Evolutionary conservation across 1,140 invertebrate genomes (phyloP), one percentile per base, ranked within the genome.

Genomic region (Drosophila sp.): DNA sequence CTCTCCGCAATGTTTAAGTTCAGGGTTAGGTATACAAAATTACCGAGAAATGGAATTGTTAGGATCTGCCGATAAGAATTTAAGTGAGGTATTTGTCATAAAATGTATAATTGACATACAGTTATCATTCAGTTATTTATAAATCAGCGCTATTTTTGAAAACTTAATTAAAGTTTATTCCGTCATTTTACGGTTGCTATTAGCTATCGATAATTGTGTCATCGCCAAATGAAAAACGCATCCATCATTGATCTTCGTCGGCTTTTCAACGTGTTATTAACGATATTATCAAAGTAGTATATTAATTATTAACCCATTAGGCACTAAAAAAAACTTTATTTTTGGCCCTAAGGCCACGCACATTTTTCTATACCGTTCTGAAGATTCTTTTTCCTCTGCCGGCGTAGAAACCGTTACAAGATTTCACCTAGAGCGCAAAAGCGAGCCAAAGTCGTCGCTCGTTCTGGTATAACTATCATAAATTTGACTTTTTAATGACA

Each of bases 401-500:
- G 8, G 18, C 50, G 13, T 36, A 63, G 67, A 18, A 71, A 57
- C 80, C 81, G 80, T 84, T 84, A 84, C n/a, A 64, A 58, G 70
- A 84, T 80, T 84, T 82, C 72, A 79, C 75, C 78, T 64, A 21
- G 63, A 72, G 58, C 69, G 53, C 36, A 84, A 29, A 59, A 75
- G 70, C 64, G 70, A 72, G 69, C 69, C 69, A 72, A 66, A 72
- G 53, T 48, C 36, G 69, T 56, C 27, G 27, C 21, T 53, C 34
- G 27, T 56, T 62, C 58, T 48, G 51, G 41, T 32, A 38, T 54
- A 74, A 81, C 70, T 43, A 78, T 65, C 72, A 82, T 87, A 89
- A 89, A 87, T 87, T 87, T 77, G 65, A 89, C 76, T 87, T 89
- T 87, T 89, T 89, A 87, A 87, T 87, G 83, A 77, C 81, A 80